Evolutionary conservation across 1,140 invertebrate species (phyloP), one percentile per base, ranked within the genome.

Genomic region (Bombus huntii): DNA sequence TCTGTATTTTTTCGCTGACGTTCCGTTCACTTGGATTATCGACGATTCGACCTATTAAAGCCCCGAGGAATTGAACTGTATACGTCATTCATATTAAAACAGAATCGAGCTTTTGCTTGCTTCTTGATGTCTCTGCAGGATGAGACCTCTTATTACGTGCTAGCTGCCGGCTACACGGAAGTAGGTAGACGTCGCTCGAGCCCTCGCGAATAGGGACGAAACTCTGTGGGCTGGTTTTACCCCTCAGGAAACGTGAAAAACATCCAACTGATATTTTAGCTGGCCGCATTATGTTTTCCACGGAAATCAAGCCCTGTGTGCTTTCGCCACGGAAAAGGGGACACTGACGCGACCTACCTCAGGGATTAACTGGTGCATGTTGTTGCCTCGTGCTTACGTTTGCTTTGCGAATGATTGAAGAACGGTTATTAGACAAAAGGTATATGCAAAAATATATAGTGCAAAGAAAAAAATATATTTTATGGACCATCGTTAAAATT

Each of bases 11-110:
- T 86, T 81, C 77, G 89, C 89, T 90, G 89, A 90, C 84, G 87
- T 84, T 74, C 34, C 88, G 83, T 90, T 90, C 75, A 22, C 47
- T 71, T 25, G 85, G 85, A 91, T 91, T 91, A 91, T 91, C 89
- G 90, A 91, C 80, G 75, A 89, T 91, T 91, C 90, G 88, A 88
- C 80, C 85, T 85, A 86, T 91, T 91, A 90, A 80, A 88, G 84
- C 89, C 84, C 81, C 65, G 78, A 82, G 77, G 87, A 89, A 80
- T 86, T 78, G 80, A 65, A 84, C 87, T 47, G 74, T 85, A 85
- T 87, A 78, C 25, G 77, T 68, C 71, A 75, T 89, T 82, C 80
- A 82, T 87, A 90, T 88, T 90, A 88, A 90, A 90, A 78, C 74
- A 70, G 73, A 73, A 77, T n/a, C 65, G 53, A 62, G 80, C 70